Evolutionary conservation across 1,140 invertebrate species (phyloP), one percentile per base, ranked within the genome.

Genomic region (Eriosoma lanigerum): DNA sequence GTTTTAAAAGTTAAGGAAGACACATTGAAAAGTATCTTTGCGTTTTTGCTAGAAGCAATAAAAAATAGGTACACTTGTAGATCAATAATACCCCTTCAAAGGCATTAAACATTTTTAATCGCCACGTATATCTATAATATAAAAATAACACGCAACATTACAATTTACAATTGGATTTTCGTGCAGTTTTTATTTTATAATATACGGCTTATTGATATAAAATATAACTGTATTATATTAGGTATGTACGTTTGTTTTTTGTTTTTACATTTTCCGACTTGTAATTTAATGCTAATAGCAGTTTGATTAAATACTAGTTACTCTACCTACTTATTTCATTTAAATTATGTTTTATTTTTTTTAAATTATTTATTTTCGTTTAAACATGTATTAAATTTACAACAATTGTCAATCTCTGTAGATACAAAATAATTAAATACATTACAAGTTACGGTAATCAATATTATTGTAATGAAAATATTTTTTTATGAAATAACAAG

Each of bases 131-230:
- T 0, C 8, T 38, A 38, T 38, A 38, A 8, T 4, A 38, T 38
- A 3, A 38, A 38, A 38, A 17, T 8, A 68, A 48, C 21, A 68
- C 21, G 21, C 13, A 46, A 66, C 46, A 48, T 68, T 24, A 68
- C 26, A 46, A 66, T 66, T 66, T 66, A 24, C 38, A 68, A 26
- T 68, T 68, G n/a, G 12, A 68, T 24, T 68, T 46, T 46, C 12
- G 12, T 46, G 38, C n/a, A 12, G 24, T 46, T 0, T 68, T 46
- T 19, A 68, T 12, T 15, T 44, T 38, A 38, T n/a, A n/a, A n/a
- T 62, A 38, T 32, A 62, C 8, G 5, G 9, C 6, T 62, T 32
- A 62, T 66, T 46, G 1, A n/a, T 66, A 46, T 44, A 46, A 26
- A n/a, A 68, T 21, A 24, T 21, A 46, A 68, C 13, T 70, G 3